These are phyloP conservation scores for Sebastes nivosus DNA, from an alignment of 2,797 vertebrate genomes.

Conservation along the genomic window DNA sequence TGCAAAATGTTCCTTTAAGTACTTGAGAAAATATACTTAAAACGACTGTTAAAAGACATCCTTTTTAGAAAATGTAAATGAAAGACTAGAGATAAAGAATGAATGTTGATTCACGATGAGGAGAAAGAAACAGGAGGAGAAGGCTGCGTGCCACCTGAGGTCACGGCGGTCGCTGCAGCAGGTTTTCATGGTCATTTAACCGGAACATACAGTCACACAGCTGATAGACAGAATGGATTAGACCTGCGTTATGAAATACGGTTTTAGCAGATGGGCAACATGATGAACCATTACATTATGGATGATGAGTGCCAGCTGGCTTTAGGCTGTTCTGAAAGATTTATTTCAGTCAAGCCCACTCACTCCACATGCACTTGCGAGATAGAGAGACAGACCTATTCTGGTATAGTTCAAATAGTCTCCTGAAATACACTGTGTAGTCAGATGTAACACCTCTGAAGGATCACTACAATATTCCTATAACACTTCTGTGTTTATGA, in stretches of 20 bases:
- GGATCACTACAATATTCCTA: not conserved
- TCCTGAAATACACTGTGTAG: conserved; percentile 32
- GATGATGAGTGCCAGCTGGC: conserved; percentile 73
- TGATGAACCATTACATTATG: conserved; percentile 74
- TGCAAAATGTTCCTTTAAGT: not conserved
- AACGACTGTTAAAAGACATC: not conserved
- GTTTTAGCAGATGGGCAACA: conserved; percentile 67
- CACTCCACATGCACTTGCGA: conserved; percentile 59
- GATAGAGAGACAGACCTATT: conserved; percentile 49
- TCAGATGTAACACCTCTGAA: conserved; percentile 21
- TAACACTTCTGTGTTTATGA: not conserved
- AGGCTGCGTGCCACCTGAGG: conserved; percentile 16
- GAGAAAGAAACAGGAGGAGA: not conserved
- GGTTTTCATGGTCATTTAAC: conserved; percentile 32
- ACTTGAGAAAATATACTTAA: not conserved
- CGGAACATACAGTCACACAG: conserved; percentile 31
- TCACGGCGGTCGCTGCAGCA: not conserved
- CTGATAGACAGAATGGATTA: conserved; percentile 43
- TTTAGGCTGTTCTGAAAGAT: conserved; percentile 76
- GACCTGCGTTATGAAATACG: conserved; percentile 36
- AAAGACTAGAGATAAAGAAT: not conserved
- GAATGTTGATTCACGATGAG: not conserved
- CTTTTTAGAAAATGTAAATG: not conserved
- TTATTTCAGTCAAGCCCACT: conserved; percentile 73
- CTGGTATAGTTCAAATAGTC: conserved; percentile 38